Percentiles rank a stretch among this genome's conserved stretches.
Evolutionary conservation across 2,113 vertebrate genomes (phyloP).

Genomic region (Oryzias melastigma): DNA sequence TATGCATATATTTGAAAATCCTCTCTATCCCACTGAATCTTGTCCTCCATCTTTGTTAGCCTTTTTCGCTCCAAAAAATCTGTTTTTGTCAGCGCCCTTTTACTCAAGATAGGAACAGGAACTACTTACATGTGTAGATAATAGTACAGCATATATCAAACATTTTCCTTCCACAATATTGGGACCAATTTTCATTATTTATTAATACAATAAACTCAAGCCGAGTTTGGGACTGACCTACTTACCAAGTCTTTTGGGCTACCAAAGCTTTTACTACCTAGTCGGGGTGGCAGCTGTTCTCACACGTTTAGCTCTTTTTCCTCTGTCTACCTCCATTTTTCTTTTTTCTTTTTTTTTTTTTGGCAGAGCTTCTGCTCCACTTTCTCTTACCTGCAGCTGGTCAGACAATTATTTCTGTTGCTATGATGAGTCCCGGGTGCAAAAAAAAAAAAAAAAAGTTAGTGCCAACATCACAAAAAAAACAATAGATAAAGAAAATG

Average conservation of each 20-base stretch:
- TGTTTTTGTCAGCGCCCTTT: no score
- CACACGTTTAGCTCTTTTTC: conserved; percentile 13
- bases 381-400: conserved; percentile 29
- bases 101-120: no score
- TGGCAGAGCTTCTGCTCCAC: conserved; percentile 1
- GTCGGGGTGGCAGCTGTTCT: no score
- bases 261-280: conserved; percentile 33
- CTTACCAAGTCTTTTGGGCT: conserved; percentile 52
- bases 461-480: conserved; percentile 15
- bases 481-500: conserved; percentile 10
- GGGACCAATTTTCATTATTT: conserved; percentile 58
- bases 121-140: no score
- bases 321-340: conserved; percentile 3
- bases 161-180: no score
- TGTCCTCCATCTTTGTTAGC: conserved; percentile 7
- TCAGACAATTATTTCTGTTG: conserved; percentile 58
- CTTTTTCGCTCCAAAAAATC: conserved; percentile 8
- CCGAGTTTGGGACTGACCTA: conserved; percentile 71
- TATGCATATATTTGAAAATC: neutral
- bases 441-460: conserved; percentile 29
- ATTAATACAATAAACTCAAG: conserved; percentile 65
- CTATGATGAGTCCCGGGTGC: conserved; percentile 66
- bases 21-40: conserved; percentile 20
- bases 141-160: no score
- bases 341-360: neutral